Conservation (phyloP, 2,888 invertebrate genomes). For the Toxonevra muliebris region DNA sequence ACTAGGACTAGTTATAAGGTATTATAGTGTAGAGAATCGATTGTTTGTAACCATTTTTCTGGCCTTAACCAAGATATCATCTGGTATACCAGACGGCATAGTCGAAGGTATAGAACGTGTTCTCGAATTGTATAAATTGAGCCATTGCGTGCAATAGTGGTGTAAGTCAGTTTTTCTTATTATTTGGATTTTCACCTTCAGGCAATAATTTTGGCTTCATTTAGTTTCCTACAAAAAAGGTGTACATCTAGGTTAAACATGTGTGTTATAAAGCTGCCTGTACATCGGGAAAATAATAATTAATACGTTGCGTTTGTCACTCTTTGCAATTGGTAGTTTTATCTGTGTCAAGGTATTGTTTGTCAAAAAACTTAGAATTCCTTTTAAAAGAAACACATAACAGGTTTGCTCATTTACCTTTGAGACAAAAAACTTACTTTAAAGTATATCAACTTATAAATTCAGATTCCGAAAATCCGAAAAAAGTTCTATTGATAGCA, state of each 20-base stretch:
- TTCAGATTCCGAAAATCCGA: conserved; percentile 14
- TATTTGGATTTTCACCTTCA: no score
- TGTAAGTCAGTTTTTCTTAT: no score
- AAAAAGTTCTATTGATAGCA: conserved; percentile 22
- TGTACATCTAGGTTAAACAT: no score
- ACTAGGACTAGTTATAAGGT: conserved; percentile 28
- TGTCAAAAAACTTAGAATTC: conserved; percentile 7
- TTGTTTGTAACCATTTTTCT: conserved; percentile 23
- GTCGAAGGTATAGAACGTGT: conserved; percentile 19
- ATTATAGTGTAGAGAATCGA: conserved; percentile 16
- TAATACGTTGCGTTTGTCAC: not conserved
- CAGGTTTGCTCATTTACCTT: conserved; percentile 12
- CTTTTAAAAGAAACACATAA: not conserved
- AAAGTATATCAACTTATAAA: conserved; percentile 19
- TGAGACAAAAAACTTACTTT: conserved; percentile 16
- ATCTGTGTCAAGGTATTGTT: conserved; percentile 1
- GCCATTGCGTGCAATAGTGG: conserved; percentile 1
- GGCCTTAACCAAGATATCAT: conserved; percentile 17
- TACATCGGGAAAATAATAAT: not conserved
- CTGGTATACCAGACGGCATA: conserved; percentile 18
- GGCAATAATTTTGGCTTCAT: no score
- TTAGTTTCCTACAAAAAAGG: no score
- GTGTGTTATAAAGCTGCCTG: no score
- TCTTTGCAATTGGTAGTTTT: not conserved
- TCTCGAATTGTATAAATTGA: no score